Evolutionary conservation across 2,797 vertebrate genomes (phyloP).

Genomic region (Neomorphus geoffroyi): DNA sequence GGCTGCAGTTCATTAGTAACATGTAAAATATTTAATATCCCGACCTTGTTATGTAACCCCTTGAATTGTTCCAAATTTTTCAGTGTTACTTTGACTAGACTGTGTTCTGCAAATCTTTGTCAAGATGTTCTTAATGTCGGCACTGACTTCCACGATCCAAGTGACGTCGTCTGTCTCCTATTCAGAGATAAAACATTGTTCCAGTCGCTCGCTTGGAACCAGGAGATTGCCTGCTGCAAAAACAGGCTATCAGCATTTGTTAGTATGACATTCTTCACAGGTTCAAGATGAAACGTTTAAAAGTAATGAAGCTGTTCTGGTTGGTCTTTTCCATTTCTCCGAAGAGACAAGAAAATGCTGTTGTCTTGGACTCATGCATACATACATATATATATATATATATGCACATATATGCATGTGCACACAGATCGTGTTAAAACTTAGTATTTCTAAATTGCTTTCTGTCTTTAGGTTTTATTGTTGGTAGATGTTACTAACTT

Average conservation of each 20-base stretch:
- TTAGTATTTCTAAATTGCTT: not conserved
- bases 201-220: not conserved
- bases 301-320: not conserved
- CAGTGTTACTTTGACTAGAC: not conserved
- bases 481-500: not conserved
- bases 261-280: not conserved
- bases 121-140: not conserved
- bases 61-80: not conserved
- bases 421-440: not conserved
- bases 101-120: not conserved
- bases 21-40: not conserved
- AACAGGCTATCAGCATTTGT: constrained; percentile 27
- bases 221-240: constrained; percentile 44
- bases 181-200: constrained; percentile 13
- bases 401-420: accelerated
- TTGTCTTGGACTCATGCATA: not conserved
- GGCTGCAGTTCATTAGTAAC: not conserved
- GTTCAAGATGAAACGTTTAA: constrained; percentile 16
- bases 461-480: not conserved
- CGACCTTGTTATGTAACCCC: not conserved
- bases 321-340: accelerated
- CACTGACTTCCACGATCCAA: not conserved
- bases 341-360: not conserved
- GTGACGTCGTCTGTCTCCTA: not conserved
- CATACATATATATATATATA: not conserved